These are phyloP conservation scores for Drosophila monieri DNA, from an alignment of 2,888 invertebrate genomes.

Conservation along the genomic window DNA sequence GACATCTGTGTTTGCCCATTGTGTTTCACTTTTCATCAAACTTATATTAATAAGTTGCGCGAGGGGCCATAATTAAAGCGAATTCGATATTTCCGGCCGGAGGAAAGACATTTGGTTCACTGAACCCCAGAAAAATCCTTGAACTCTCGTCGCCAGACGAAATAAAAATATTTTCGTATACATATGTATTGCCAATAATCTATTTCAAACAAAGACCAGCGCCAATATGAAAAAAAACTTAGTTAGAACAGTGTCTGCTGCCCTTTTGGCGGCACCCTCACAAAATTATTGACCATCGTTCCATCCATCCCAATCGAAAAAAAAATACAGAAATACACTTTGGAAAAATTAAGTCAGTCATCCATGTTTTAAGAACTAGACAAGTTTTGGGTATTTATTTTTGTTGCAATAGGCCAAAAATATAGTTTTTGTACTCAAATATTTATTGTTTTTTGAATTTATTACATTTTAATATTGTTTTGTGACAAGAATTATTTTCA, in stretches of 20 bases:
- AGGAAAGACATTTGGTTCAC: conserved; percentile 65
- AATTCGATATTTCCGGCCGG: conserved; percentile 81
- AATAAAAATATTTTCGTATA: conserved; percentile 69
- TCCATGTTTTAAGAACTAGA: background rate
- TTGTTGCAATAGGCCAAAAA: too few species aligned
- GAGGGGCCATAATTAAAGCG: conserved; percentile 71
- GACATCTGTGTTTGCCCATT: conserved; percentile 68
- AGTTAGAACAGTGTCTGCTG: conserved; percentile 57
- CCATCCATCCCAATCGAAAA: conserved; percentile 41
- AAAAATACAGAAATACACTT: conserved; percentile 14
- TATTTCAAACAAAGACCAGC: conserved; percentile 70
- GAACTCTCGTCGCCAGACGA: conserved; percentile 65
- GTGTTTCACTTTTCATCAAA: conserved; percentile 75
- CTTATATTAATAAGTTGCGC: conserved; percentile 75
- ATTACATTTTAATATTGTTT: too few species aligned
- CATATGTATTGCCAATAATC: conserved; percentile 76
- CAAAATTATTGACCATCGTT: conserved; percentile 82
- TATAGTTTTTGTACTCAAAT: too few species aligned
- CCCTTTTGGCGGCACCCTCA: conserved; percentile 82
- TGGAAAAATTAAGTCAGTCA: conserved; percentile 3
- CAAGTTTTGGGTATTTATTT: background rate
- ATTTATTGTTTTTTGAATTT: too few species aligned
- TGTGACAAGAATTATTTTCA: background rate
- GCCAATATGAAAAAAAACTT: conserved; percentile 38
- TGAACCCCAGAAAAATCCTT: conserved; percentile 75